These are phyloP conservation scores for Strix uralensis DNA, from an alignment of 2,113 vertebrate species.

Conservation along the genomic window DNA sequence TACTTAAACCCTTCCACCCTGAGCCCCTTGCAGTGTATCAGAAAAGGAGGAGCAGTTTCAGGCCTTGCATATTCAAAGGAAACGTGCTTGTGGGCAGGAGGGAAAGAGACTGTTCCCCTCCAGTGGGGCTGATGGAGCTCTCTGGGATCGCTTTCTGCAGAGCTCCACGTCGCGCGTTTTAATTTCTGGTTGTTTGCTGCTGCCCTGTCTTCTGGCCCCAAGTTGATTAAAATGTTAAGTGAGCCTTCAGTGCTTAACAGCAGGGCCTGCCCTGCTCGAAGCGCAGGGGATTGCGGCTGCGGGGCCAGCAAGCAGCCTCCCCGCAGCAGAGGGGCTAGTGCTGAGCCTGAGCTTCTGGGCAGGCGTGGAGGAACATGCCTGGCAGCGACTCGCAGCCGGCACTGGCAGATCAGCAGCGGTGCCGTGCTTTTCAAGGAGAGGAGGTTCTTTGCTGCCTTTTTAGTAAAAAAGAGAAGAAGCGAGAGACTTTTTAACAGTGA, in stretches of 20 bases:
- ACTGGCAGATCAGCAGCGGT: background rate
- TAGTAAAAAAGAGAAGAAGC: background rate
- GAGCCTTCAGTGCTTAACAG: background rate
- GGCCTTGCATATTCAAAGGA: background rate
- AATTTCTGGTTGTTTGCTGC: background rate
- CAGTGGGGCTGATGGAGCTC: background rate
- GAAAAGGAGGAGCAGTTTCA: background rate
- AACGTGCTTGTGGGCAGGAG: background rate
- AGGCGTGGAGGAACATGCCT: background rate
- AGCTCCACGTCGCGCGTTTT: rapidly evolving
- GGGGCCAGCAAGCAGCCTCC: background rate
- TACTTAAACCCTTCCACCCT: background rate
- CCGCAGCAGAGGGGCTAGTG: background rate
- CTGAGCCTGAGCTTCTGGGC: background rate
- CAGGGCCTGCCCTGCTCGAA: background rate
- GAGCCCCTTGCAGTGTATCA: background rate
- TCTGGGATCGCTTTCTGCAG: background rate
- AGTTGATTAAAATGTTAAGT: background rate
- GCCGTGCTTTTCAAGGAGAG: background rate
- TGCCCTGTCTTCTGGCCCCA: background rate
- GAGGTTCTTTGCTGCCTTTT: background rate
- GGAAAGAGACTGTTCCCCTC: background rate
- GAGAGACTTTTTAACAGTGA: background rate
- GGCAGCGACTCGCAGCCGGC: background rate
- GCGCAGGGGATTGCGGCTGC: rapidly evolving